Evolutionary conservation across 2,888 invertebrate species (phyloP).

Genomic region (Nomada lathburiana): DNA sequence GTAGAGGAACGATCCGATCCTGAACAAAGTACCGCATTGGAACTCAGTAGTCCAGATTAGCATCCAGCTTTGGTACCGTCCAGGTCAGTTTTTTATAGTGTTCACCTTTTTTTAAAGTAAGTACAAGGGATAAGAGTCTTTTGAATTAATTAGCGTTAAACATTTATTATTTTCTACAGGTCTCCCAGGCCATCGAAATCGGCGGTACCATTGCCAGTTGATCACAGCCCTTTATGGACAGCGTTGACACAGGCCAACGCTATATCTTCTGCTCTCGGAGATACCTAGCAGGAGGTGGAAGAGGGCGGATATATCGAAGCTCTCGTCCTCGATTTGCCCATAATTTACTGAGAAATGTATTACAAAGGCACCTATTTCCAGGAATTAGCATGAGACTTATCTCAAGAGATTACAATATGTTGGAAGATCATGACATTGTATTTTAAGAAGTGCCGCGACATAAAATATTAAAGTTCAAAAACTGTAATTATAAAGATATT

Average conservation of each 20-base stretch:
- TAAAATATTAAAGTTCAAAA: background rate
- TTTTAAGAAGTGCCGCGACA: conserved; percentile 2
- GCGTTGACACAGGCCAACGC: conserved; percentile 91
- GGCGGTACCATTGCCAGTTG: conserved; percentile 83
- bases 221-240: conserved; percentile 92
- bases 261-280: conserved; percentile 80
- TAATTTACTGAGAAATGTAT: conserved; percentile 85
- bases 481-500: background rate
- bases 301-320: conserved; percentile 86
- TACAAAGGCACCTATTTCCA: background rate
- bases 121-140: no score
- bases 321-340: conserved; percentile 87
- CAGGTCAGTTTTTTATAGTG: conserved; percentile 68
- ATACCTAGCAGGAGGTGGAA: conserved; percentile 86
- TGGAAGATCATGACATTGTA: background rate
- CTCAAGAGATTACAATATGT: background rate
- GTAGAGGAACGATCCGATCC: conserved; percentile 93
- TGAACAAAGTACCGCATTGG: conserved; percentile 86
- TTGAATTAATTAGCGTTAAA: background rate
- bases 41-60: conserved; percentile 83
- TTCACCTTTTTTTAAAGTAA: background rate
- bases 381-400: background rate
- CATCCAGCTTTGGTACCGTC: conserved; percentile 81
- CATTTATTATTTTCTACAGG: conserved; percentile 66
- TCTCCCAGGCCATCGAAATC: conserved; percentile 79